A percentile compares a stretch with the other conserved stretches of the same genome.
Conservation (phyloP, 2,113 vertebrate species). For the Macrotis lagotis region DNA sequence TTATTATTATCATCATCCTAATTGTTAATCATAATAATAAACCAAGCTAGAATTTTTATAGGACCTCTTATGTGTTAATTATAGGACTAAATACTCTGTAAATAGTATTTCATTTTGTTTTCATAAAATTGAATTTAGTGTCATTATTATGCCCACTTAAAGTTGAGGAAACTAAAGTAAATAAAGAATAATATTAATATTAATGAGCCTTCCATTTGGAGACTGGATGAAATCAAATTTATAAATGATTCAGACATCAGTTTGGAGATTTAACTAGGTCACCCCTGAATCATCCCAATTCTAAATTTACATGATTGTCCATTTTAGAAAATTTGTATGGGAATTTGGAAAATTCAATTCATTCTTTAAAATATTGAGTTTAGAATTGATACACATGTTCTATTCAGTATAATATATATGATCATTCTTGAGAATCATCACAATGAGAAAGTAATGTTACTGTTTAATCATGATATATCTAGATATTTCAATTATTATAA, state of each 20-base stretch:
- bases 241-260: neutral
- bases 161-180: neutral
- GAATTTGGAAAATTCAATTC: neutral
- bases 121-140: neutral
- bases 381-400: neutral
- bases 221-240: neutral
- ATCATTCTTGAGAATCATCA: neutral
- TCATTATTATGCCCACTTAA: neutral
- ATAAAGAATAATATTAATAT: neutral
- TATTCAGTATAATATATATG: neutral
- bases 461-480: constrained; percentile 48
- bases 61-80: neutral
- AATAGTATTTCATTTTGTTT: neutral
- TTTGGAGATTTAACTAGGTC: neutral
- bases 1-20: neutral
- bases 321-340: neutral
- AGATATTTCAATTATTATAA: constrained; percentile 47
- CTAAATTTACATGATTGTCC: neutral
- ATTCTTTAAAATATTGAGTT: neutral
- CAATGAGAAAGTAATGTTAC: neutral
- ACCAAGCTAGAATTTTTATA: neutral
- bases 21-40: neutral
- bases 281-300: neutral
- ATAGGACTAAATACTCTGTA: neutral
- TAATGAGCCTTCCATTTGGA: neutral